Evolutionary conservation across 2,888 invertebrate species (phyloP), one percentile per base, ranked within the genome.

Genomic region (Entomobrya proxima): DNA sequence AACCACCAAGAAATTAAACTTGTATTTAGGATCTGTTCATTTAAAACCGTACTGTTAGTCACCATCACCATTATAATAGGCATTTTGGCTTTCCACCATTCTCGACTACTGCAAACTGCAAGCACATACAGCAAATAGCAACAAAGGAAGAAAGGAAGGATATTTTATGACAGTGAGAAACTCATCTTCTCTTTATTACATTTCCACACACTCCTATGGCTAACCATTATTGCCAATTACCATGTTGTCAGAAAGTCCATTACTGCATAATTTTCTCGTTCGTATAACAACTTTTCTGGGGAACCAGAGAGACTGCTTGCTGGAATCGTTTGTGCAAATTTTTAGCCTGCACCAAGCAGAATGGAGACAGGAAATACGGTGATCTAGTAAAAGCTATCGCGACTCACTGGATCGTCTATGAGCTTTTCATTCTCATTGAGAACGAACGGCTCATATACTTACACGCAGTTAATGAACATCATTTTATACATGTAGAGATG

Each of bases 181-280:
- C 86, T 86, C 86, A 86, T 86, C 86, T 77, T 80, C 83, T 80
- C 77, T 87, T 77, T 84, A 83, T 77, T 86, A 80, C 86, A 58
- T 76, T 84, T 84, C 78, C 86, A 86, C 86, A 82, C 80, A 82
- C 78, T 72, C 84, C 69, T 69, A 79, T 74, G 88, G 86, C 87
- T 87, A 88, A 88, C 88, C 88, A 88, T 86, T 86, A 88, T 88
- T 87, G 87, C 86, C 88, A 86, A 87, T 88, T 87, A 88, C 69
- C 32, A 80, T 87, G 87, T 86, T 78, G 86, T 88, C 87, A 82
- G 85, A 84, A 86, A 87, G 69, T 86, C 69, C 87, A 88, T 87
- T 87, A 82, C 85, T 72, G 86, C 88, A 86, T 85, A 88, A 83
- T 84, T 83, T 77, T 85, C 83, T 74, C 77, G 72, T 86, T 81